A percentile compares a stretch with the other conserved stretches of the same genome.
These are phyloP conservation scores for Netelia inedita DNA, from an alignment of 2,888 invertebrate species.

Conservation along the genomic window DNA sequence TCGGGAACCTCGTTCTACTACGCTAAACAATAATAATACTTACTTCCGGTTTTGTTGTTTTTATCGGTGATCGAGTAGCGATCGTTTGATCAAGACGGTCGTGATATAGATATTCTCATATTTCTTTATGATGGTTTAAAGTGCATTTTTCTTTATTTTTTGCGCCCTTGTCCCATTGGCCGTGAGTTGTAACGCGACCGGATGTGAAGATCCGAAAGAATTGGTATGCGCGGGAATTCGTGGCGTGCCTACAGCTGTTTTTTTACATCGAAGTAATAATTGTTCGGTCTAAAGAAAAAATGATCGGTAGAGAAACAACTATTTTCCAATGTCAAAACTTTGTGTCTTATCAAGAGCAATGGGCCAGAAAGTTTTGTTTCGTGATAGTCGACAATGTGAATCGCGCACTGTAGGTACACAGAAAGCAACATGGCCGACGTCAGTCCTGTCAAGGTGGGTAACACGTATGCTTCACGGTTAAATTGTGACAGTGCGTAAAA, in stretches of 20 bases:
- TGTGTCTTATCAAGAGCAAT: background rate
- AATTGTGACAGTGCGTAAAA: constrained; percentile 16
- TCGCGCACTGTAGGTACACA: constrained; percentile 21
- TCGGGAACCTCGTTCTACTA: background rate
- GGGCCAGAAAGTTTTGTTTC: background rate
- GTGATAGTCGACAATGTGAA: constrained; percentile 1
- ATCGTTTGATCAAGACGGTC: background rate
- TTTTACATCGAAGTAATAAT: background rate
- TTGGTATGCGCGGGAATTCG: constrained; percentile 56
- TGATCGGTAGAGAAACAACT: background rate
- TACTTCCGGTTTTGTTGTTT: constrained; percentile 20
- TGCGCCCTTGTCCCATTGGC: constrained; percentile 54
- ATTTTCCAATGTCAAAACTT: constrained; percentile 23
- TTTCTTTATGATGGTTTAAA: background rate
- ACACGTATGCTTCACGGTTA: constrained; percentile 18
- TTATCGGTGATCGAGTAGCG: background rate
- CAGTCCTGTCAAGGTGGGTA: constrained; percentile 63
- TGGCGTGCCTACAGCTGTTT: constrained; percentile 4
- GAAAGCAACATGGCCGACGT: constrained; percentile 63
- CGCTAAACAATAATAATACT: constrained; percentile 7
- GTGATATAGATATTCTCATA: background rate
- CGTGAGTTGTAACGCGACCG: constrained; percentile 31
- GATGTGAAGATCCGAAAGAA: constrained; percentile 39
- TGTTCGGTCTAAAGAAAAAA: background rate
- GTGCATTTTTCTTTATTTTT: constrained; percentile 50